Evolutionary conservation across 2,888 invertebrate species (phyloP).

Genomic region (Drosophila antonietae): DNA sequence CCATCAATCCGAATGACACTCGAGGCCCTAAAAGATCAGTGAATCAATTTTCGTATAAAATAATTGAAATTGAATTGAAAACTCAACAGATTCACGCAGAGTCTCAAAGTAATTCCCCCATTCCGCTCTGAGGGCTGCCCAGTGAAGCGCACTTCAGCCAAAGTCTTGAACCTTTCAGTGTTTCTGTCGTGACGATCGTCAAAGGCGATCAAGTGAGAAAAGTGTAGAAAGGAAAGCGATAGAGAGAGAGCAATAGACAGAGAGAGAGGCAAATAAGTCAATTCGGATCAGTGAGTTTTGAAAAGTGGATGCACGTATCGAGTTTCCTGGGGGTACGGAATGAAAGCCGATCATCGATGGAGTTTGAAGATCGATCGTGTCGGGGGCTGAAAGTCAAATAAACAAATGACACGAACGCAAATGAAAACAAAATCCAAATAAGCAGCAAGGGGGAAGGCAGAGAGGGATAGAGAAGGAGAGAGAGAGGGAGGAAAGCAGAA

Average conservation of each 20-base stretch:
- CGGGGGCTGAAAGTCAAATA: conserved; percentile 20
- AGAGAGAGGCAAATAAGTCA: conserved; percentile 22
- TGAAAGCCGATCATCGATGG: conserved; percentile 23
- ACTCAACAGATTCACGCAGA: conserved; percentile 9
- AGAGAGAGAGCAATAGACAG: neutral
- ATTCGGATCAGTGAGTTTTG: conserved; percentile 20
- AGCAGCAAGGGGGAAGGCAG: neutral
- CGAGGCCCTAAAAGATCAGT: neutral
- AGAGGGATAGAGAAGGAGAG: neutral
- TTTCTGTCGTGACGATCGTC: conserved; percentile 25
- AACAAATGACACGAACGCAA: conserved; percentile 27
- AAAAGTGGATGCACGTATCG: conserved; percentile 34
- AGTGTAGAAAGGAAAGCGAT: conserved; percentile 50
- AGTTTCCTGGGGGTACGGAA: conserved; percentile 24
- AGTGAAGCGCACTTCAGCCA: neutral
- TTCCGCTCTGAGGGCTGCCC: neutral
- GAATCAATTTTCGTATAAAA: neutral
- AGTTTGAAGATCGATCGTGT: conserved; percentile 14
- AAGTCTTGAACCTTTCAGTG: conserved; percentile 39
- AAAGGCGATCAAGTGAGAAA: conserved; percentile 47
- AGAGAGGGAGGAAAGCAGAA: conserved; percentile 19
- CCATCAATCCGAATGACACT: neutral
- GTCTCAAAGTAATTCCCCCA: neutral
- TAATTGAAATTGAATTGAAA: conserved; percentile 2
- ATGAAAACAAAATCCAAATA: conserved; percentile 36